These are phyloP conservation scores for Himalopsyche phryganea DNA, from an alignment of 1,140 invertebrate genomes.

Conservation along the genomic window DNA sequence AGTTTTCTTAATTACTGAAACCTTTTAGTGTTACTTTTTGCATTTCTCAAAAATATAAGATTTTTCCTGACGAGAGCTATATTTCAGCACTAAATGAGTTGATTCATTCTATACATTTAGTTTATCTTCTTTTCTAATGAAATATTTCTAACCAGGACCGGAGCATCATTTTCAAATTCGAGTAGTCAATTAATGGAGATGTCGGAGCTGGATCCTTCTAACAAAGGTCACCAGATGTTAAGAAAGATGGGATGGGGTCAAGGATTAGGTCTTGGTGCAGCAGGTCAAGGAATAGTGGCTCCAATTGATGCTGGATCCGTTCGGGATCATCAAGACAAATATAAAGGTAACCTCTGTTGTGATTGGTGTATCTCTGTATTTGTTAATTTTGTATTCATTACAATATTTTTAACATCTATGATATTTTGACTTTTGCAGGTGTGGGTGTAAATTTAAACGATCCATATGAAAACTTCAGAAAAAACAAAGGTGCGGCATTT, in stretches of 20 bases:
- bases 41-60: no score
- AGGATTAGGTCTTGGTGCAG: constrained; percentile 82
- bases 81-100: no score
- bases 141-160: constrained; percentile 1
- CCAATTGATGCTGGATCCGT: constrained; percentile 91
- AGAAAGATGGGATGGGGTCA: constrained; percentile 94
- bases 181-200: neutral
- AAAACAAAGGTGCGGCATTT: constrained; percentile 94
- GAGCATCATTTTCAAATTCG: constrained; percentile 12
- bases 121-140: no score
- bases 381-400: no score
- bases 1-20: no score
- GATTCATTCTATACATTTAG: no score
- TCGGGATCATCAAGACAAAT: constrained; percentile 85
- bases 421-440: constrained; percentile 39
- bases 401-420: no score
- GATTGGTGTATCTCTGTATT: neutral
- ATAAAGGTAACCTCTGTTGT: constrained; percentile 74
- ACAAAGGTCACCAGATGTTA: constrained; percentile 94
- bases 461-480: constrained; percentile 95
- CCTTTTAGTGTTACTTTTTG: no score
- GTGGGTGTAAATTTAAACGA: constrained; percentile 87
- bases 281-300: constrained; percentile 92
- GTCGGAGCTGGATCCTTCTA: constrained; percentile 55
- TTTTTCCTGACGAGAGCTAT: no score